Percentiles rank a stretch among this genome's conserved stretches.
phyloP scores from a whole-genome alignment of 2,113 vertebrate genomes.

The Rostratula benghalensis region DNA sequence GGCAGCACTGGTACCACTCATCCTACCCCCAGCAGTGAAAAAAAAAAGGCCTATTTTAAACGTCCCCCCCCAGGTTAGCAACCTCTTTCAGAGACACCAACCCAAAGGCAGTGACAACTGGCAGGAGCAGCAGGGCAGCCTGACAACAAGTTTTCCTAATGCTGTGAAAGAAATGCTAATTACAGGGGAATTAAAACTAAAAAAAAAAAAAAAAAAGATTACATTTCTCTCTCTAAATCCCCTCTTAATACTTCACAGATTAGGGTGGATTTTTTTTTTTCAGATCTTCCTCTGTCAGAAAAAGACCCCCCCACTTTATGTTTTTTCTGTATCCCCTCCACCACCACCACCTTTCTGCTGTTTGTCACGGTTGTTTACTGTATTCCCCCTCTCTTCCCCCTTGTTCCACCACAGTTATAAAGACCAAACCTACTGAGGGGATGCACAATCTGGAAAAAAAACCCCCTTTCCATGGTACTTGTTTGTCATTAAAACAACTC shows the following conservation, averaged over 20 bases:
- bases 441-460: not conserved
- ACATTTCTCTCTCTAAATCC: slow-evolving; percentile 57
- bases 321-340: not conserved
- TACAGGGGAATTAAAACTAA: slow-evolving; percentile 53
- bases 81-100: not conserved
- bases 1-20: not conserved
- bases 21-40: not conserved
- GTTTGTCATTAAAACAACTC: not conserved
- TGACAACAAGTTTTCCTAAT: slow-evolving; percentile 43
- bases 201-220: slow-evolving; percentile 57
- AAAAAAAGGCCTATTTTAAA: not conserved
- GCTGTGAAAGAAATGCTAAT: slow-evolving; percentile 57
- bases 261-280: slow-evolving; percentile 47
- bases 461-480: not conserved
- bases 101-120: not conserved
- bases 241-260: slow-evolving; percentile 61
- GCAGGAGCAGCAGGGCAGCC: not conserved
- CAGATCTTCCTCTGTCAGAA: slow-evolving; percentile 39
- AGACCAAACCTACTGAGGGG: not conserved
- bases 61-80: not conserved
- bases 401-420: not conserved
- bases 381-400: not conserved
- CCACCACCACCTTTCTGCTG: too few species aligned
- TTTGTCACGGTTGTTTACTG: not conserved
- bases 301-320: not conserved